A percentile compares a stretch with the other conserved stretches of the same genome.
Evolutionary conservation across 2,113 vertebrate genomes (phyloP).

Genomic region (Cephalopterus ornatus): DNA sequence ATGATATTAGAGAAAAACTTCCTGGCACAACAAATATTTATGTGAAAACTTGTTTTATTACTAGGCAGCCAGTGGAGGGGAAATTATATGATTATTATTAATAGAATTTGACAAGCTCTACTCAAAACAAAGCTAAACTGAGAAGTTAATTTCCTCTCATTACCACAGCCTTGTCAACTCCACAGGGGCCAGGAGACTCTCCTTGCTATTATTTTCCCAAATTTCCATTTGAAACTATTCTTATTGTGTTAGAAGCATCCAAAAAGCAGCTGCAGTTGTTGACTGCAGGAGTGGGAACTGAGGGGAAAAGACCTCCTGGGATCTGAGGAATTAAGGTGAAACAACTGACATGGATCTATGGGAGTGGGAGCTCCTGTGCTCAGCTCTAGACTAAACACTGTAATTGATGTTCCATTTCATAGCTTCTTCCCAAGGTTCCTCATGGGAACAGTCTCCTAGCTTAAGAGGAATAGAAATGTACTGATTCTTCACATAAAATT

Average conservation of each 20-base stretch:
- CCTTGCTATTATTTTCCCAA: background rate
- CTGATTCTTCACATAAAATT: background rate
- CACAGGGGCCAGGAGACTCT: background rate
- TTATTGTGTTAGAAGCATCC: background rate
- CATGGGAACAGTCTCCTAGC: background rate
- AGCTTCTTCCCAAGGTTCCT: background rate
- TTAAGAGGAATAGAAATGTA: background rate
- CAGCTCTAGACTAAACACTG: background rate
- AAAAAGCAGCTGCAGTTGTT: accelerated
- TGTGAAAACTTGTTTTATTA: background rate
- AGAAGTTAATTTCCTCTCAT: background rate
- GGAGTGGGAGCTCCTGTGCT: background rate
- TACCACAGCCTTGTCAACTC: background rate
- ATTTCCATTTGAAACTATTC: background rate
- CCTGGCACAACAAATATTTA: background rate
- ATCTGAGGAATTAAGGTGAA: background rate
- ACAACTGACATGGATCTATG: background rate
- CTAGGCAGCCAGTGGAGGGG: background rate
- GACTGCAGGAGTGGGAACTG: background rate
- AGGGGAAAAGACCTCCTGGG: background rate
- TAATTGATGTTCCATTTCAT: background rate
- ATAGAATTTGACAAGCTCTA: background rate
- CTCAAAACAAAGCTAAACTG: background rate
- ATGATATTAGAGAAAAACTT: background rate
- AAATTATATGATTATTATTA: background rate